Percentiles rank a stretch among this genome's conserved stretches.
phyloP scores from a whole-genome alignment of 2,797 vertebrate species.

The Coendou prehensilis region DNA sequence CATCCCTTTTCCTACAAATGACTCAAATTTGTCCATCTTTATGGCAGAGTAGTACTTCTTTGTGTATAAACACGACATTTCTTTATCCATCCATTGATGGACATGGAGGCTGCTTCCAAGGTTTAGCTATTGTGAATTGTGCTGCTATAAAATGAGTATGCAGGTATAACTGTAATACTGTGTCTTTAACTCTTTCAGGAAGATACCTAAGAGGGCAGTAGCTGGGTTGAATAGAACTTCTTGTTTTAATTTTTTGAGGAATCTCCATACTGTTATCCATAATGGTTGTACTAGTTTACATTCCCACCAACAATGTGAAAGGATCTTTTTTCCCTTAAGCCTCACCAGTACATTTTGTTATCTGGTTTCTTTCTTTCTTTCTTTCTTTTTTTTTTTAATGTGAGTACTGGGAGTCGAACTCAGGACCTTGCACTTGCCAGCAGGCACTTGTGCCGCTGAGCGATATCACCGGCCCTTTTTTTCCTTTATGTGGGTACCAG shows the following conservation, averaged over 20 bases:
- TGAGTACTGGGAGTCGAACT: no score
- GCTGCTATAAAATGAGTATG: neutral
- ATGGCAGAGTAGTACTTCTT: neutral
- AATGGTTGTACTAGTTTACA: neutral
- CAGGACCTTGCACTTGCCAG: no score
- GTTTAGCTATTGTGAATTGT: neutral
- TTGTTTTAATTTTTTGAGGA: neutral
- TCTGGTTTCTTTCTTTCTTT: neutral
- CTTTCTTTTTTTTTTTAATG: no score
- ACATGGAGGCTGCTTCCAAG: neutral
- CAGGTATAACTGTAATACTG: neutral
- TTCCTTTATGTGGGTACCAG: no score
- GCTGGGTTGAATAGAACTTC: neutral
- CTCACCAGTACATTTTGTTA: neutral
- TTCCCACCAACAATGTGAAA: neutral
- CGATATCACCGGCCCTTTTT: no score
- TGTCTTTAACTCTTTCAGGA: neutral
- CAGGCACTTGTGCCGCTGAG: no score
- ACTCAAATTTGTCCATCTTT: neutral
- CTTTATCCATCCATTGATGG: neutral
- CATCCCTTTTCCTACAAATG: neutral
- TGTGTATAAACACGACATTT: neutral
- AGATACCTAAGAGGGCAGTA: neutral
- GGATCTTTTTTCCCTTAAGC: neutral
- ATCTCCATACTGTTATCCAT: neutral